A percentile compares a stretch with the other conserved stretches of the same genome.
Conservation (phyloP, 2,113 vertebrate genomes). For the Archocentrus centrarchus region DNA sequence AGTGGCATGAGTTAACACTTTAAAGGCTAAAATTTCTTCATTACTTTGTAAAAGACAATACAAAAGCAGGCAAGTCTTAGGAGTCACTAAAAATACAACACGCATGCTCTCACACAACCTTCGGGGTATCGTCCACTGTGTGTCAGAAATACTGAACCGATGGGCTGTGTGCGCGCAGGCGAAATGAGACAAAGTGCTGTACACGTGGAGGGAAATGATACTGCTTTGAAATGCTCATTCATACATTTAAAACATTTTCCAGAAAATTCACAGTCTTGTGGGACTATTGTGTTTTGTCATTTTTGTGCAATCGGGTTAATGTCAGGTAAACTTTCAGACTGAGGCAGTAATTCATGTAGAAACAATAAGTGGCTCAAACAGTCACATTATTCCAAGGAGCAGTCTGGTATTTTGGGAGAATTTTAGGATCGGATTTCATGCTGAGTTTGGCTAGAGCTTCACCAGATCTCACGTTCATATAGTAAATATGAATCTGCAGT, state of each 20-base stretch:
- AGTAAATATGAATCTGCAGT: not conserved
- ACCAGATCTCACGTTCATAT: not conserved
- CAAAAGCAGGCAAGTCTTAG: slow-evolving; percentile 57
- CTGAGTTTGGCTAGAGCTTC: not conserved
- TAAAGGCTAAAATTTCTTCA: slow-evolving; percentile 45
- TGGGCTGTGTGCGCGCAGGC: not conserved
- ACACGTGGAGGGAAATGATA: slow-evolving; percentile 6
- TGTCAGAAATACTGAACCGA: not conserved
- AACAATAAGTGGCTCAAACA: not conserved
- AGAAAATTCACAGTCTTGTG: slow-evolving; percentile 54
- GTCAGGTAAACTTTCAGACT: not conserved
- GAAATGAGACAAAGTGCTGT: slow-evolving; percentile 17
- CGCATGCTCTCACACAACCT: slow-evolving; percentile 33
- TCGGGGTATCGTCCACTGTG: not conserved
- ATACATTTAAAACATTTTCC: slow-evolving; percentile 30
- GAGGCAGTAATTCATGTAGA: not conserved
- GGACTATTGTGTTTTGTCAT: slow-evolving; percentile 17
- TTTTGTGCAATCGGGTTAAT: not conserved
- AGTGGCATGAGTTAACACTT: slow-evolving; percentile 43
- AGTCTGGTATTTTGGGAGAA: not conserved
- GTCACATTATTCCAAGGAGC: not conserved
- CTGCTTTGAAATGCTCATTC: slow-evolving; percentile 24
- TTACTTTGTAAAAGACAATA: slow-evolving; percentile 59
- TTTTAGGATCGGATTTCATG: not conserved
- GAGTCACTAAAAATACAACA: slow-evolving; percentile 49